phyloP scores from a whole-genome alignment of 2,888 invertebrate species.

The Ephialtes manifestator region DNA sequence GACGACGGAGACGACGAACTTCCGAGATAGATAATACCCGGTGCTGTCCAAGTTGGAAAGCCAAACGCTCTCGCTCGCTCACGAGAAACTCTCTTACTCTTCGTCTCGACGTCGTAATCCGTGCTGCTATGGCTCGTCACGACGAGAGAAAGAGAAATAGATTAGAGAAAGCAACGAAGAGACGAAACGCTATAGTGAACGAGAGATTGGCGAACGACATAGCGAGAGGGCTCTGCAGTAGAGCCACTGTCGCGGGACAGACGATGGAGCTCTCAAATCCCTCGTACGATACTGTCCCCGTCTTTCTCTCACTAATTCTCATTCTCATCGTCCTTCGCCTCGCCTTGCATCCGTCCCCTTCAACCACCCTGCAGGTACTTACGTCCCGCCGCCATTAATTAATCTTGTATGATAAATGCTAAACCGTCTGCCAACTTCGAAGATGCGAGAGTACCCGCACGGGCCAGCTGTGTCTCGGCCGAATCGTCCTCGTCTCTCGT shows the following conservation, averaged over 20 bases:
- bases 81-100: constrained; percentile 11
- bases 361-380: constrained; percentile 64
- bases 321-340: constrained; percentile 27
- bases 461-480: constrained; percentile 76
- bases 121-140: constrained; percentile 20
- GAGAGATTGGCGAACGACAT: constrained; percentile 24
- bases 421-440: constrained; percentile 81
- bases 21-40: constrained; percentile 80
- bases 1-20: constrained; percentile 75
- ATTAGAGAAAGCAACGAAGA: constrained; percentile 30
- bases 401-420: constrained; percentile 83
- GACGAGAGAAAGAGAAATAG: constrained; percentile 33
- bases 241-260: constrained; percentile 3
- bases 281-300: constrained; percentile 57
- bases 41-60: constrained; percentile 65
- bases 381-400: constrained; percentile 79
- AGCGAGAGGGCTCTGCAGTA: neutral
- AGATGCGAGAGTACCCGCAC: constrained; percentile 75
- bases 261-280: constrained; percentile 33
- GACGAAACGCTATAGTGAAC: constrained; percentile 16
- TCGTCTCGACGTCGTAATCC: constrained; percentile 19
- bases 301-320: neutral
- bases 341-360: constrained; percentile 30
- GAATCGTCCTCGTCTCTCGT: constrained; percentile 64
- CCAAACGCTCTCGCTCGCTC: constrained; percentile 4